Evolutionary conservation across 2,797 vertebrate species (phyloP).

Genomic region (Limosa lapponica): DNA sequence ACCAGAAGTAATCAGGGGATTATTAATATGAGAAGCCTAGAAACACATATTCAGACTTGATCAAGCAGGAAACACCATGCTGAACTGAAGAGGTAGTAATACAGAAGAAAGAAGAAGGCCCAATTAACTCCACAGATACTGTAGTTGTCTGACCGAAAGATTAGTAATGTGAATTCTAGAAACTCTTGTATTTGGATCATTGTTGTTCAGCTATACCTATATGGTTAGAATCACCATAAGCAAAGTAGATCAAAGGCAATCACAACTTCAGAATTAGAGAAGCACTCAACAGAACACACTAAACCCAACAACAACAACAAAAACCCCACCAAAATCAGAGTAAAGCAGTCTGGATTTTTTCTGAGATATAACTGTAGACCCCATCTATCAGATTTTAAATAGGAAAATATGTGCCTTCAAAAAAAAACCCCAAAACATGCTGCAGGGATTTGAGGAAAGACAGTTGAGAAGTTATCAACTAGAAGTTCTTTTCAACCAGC

Average conservation of each 20-base stretch:
- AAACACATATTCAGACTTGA: not conserved
- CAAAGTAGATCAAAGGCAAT: not conserved
- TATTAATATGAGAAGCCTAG: not conserved
- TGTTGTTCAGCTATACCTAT: not conserved
- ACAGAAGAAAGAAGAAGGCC: not conserved
- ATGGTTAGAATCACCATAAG: not conserved
- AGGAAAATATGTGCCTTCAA: not conserved
- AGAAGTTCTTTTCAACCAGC: not conserved
- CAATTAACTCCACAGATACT: not conserved
- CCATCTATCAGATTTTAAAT: not conserved
- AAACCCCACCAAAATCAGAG: not conserved
- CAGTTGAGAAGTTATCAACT: not conserved
- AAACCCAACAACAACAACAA: not conserved
- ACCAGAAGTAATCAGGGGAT: not conserved
- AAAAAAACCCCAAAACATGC: not conserved
- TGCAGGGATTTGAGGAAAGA: not conserved
- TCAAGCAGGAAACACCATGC: not conserved
- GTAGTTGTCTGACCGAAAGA: not conserved
- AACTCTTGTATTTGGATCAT: not conserved
- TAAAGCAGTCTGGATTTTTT: rapidly evolving
- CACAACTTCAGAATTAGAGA: not conserved
- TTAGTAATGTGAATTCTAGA: not conserved
- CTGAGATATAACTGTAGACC: not conserved
- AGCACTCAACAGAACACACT: not conserved
- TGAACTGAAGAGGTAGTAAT: not conserved